A percentile compares a stretch with the other conserved stretches of the same genome.
Evolutionary conservation across 2,888 invertebrate genomes (phyloP).

Genomic region (Tanytarsus gracilentus): DNA sequence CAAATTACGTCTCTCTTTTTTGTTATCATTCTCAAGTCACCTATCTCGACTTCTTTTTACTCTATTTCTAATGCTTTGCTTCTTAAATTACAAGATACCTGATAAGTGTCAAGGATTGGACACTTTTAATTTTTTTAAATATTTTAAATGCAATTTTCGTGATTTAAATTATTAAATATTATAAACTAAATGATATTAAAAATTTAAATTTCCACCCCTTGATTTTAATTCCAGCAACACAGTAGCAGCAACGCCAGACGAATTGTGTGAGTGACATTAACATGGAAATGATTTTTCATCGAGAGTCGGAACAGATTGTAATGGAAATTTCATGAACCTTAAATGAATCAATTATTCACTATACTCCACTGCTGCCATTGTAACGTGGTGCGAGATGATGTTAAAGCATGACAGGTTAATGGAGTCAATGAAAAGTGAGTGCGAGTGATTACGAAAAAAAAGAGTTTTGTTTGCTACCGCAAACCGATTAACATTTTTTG

Average conservation of each 20-base stretch:
- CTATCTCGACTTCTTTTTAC: too few relatives aligned
- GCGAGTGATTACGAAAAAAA: not conserved
- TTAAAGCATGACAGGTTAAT: conserved; percentile 5
- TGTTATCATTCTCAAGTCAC: too few relatives aligned
- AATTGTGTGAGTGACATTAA: conserved; percentile 23
- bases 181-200: too few relatives aligned
- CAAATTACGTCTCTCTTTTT: too few relatives aligned
- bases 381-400: not conserved
- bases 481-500: too few relatives aligned
- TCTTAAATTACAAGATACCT: too few relatives aligned
- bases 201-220: not conserved
- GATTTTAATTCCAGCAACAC: too few relatives aligned
- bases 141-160: too few relatives aligned
- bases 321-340: not conserved
- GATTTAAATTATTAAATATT: too few relatives aligned
- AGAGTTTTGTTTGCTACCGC: not conserved
- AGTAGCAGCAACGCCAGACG: conserved; percentile 9
- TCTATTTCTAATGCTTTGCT: too few relatives aligned
- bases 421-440: not conserved
- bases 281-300: conserved; percentile 14
- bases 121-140: too few relatives aligned
- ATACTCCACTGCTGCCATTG: not conserved
- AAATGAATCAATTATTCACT: conserved; percentile 19
- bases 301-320: not conserved
- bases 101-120: too few relatives aligned